Evolutionary conservation across 1,140 invertebrate species (phyloP).

Genomic region (Mya arenaria): DNA sequence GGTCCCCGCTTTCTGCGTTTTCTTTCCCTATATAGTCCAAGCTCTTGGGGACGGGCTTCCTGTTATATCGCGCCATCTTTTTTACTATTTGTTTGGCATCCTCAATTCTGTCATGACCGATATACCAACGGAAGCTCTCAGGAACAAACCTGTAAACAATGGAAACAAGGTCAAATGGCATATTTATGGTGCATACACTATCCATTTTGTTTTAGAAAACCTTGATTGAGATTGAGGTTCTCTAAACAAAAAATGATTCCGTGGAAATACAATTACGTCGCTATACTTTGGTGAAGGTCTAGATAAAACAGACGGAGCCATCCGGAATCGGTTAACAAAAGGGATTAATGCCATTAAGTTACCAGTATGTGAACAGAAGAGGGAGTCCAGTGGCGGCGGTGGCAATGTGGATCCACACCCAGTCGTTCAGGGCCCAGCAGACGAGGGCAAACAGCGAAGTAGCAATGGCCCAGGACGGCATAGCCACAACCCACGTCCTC

Average conservation of each 20-base stretch:
- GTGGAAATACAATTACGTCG: neutral
- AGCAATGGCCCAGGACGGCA: conserved; percentile 41
- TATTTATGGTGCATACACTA: too few species aligned
- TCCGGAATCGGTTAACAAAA: too few species aligned
- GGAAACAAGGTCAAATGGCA: too few species aligned
- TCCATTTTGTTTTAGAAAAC: too few species aligned
- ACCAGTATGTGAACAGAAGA: neutral
- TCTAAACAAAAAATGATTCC: neutral
- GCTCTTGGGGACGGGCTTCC: neutral
- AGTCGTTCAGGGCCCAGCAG: conserved; percentile 44
- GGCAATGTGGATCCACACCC: conserved; percentile 50
- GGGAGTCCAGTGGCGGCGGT: conserved; percentile 11
- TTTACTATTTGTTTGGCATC: conserved; percentile 32
- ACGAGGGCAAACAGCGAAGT: conserved; percentile 34
- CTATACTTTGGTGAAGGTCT: neutral
- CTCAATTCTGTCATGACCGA: conserved; percentile 9
- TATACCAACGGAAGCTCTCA: conserved; percentile 34
- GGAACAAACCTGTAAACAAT: conserved; percentile 25
- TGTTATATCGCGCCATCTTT: conserved; percentile 2
- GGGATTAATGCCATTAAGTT: neutral
- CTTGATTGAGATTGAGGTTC: neutral
- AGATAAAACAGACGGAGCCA: too few species aligned
- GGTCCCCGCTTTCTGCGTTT: neutral
- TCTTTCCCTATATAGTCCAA: neutral
- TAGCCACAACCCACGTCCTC: conserved; percentile 39